Conservation (phyloP, 2,888 invertebrate species). For the Trisateles emortualis region DNA sequence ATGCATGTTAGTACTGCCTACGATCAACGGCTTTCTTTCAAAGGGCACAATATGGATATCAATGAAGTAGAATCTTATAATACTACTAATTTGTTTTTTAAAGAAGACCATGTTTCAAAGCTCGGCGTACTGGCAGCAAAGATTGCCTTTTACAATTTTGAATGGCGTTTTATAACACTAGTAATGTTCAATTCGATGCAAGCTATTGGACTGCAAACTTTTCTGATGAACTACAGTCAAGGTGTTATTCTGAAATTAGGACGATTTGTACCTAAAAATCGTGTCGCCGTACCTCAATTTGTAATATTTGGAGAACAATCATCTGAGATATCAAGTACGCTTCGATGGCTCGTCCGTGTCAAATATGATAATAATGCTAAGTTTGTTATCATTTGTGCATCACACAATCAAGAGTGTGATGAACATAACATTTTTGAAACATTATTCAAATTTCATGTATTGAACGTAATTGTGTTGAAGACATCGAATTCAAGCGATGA, state of each 20-base stretch:
- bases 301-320: conserved; percentile 60
- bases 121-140: conserved; percentile 63
- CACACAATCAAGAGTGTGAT: conserved; percentile 51
- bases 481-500: conserved; percentile 32
- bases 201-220: conserved; percentile 53
- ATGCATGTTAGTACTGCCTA: background rate
- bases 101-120: conserved; percentile 40
- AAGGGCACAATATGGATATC: conserved; percentile 24
- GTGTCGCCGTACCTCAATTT: conserved; percentile 52
- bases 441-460: conserved; percentile 46
- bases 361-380: conserved; percentile 62
- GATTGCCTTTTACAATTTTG: conserved; percentile 66
- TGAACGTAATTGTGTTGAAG: conserved; percentile 61
- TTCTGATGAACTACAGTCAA: conserved; percentile 56
- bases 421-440: conserved; percentile 56
- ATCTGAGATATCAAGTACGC: conserved; percentile 50
- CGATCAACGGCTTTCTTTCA: background rate
- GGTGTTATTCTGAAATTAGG: conserved; percentile 56
- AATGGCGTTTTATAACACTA: conserved; percentile 66
- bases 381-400: conserved; percentile 60
- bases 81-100: conserved; percentile 35
- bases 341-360: conserved; percentile 51
- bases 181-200: conserved; percentile 56
- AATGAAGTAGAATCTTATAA: conserved; percentile 12
- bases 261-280: conserved; percentile 42